Evolutionary conservation across 1,140 invertebrate genomes (phyloP).

Genomic region (Heliconius himera): DNA sequence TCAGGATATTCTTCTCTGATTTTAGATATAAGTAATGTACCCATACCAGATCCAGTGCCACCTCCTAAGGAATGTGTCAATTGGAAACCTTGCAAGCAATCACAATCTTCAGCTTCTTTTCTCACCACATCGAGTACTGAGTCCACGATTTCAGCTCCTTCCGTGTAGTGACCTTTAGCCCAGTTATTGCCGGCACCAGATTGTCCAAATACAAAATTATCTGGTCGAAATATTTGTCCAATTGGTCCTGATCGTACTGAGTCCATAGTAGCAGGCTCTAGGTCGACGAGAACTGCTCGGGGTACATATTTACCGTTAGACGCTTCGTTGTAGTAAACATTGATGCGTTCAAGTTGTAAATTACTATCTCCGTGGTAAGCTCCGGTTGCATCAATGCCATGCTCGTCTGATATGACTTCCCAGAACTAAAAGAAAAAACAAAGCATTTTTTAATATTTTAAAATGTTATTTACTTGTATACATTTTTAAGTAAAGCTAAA

Average conservation of each 20-base stretch:
- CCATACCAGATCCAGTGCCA: conserved; percentile 11
- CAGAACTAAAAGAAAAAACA: background rate
- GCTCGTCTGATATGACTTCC: conserved; percentile 4
- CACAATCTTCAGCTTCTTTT: conserved; percentile 12
- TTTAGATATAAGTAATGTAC: conserved; percentile 11
- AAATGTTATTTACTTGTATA: no score
- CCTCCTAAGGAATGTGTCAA: conserved; percentile 7
- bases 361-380: background rate
- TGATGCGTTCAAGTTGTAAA: conserved; percentile 12
- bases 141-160: conserved; percentile 4
- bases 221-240: conserved; percentile 3
- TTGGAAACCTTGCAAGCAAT: conserved; percentile 7
- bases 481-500: no score
- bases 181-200: conserved; percentile 3
- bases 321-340: conserved; percentile 6
- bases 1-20: conserved; percentile 10
- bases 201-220: conserved; percentile 4
- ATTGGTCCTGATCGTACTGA: background rate
- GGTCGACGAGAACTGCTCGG: background rate
- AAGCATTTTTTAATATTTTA: no score
- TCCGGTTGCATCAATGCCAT: background rate
- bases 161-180: conserved; percentile 7
- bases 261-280: conserved; percentile 7
- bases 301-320: conserved; percentile 5
- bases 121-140: background rate